Conservation (phyloP, 1,140 invertebrate species). For the Brachionus rubens region DNA sequence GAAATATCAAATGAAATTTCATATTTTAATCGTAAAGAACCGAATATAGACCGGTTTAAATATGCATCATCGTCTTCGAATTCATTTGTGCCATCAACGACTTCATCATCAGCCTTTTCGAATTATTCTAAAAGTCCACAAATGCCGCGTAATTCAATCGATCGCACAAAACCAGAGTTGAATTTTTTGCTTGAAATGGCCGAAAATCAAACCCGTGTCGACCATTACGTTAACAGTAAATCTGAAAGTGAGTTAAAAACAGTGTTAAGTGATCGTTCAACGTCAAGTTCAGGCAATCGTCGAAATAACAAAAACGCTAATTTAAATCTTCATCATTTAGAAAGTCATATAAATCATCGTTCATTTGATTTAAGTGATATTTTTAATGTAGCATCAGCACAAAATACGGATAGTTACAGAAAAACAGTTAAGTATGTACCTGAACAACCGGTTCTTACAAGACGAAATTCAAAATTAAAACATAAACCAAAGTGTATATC, state of each 20-base stretch:
- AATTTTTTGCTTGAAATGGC: conserved; percentile 39
- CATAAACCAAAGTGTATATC: conserved; percentile 9
- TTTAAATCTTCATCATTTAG: neutral
- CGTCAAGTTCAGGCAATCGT: neutral
- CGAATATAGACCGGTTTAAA: too few relatives aligned
- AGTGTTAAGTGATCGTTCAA: neutral
- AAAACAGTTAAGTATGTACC: conserved; percentile 18
- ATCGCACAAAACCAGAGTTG: neutral
- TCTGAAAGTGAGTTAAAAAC: neutral
- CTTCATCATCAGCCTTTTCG: conserved; percentile 6
- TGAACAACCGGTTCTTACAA: neutral
- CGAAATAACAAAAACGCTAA: neutral
- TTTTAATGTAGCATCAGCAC: conserved; percentile 6
- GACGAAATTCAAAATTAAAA: conserved; percentile 29
- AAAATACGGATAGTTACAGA: conserved; percentile 29
- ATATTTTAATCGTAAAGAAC: too few relatives aligned
- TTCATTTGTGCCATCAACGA: neutral
- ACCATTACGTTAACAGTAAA: conserved; percentile 37
- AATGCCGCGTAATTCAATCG: neutral
- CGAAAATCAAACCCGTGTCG: neutral
- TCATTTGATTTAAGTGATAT: conserved; percentile 11
- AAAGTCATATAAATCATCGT: neutral
- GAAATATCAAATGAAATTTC: neutral
- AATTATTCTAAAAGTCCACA: conserved; percentile 15
- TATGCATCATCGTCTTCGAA: neutral